Percentiles rank a stretch among this genome's conserved stretches.
Conservation (phyloP, 1,140 invertebrate genomes). For the Linepithema humile region DNA sequence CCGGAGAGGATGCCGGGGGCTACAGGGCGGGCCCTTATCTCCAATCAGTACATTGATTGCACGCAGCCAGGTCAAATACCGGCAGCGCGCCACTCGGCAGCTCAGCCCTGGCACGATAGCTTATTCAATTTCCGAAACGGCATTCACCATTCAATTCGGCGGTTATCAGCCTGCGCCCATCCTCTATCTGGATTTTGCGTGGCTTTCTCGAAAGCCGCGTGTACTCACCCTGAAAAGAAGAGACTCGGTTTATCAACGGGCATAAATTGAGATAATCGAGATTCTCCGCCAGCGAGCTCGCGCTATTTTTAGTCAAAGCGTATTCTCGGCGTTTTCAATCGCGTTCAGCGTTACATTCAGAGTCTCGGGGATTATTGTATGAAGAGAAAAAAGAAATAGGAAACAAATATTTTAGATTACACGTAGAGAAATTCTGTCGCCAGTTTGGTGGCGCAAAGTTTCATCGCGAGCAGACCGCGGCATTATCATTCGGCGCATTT, state of each 20-base stretch:
- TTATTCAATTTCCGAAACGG: conserved; percentile 83
- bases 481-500: conserved; percentile 43
- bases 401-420: background rate
- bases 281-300: background rate
- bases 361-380: no score
- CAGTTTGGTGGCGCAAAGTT: background rate
- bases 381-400: no score
- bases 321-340: conserved; percentile 31
- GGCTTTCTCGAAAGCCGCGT: conserved; percentile 67
- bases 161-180: conserved; percentile 77
- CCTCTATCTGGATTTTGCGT: conserved; percentile 74
- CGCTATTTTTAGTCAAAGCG: background rate
- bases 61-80: conserved; percentile 81
- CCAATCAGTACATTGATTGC: conserved; percentile 82
- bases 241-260: conserved; percentile 26
- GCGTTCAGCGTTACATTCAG: background rate
- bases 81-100: conserved; percentile 74
- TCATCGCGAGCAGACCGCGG: background rate
- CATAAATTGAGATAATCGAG: conserved; percentile 47
- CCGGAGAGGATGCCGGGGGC: conserved; percentile 69
- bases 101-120: conserved; percentile 79
- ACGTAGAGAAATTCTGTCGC: background rate
- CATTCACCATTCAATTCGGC: conserved; percentile 82
- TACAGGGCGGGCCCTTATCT: conserved; percentile 80
- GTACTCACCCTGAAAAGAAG: conserved; percentile 43